A percentile compares a stretch with the other conserved stretches of the same genome.
Evolutionary conservation across 2,888 invertebrate genomes (phyloP).

Genomic region (Sarcophaga carnaria): DNA sequence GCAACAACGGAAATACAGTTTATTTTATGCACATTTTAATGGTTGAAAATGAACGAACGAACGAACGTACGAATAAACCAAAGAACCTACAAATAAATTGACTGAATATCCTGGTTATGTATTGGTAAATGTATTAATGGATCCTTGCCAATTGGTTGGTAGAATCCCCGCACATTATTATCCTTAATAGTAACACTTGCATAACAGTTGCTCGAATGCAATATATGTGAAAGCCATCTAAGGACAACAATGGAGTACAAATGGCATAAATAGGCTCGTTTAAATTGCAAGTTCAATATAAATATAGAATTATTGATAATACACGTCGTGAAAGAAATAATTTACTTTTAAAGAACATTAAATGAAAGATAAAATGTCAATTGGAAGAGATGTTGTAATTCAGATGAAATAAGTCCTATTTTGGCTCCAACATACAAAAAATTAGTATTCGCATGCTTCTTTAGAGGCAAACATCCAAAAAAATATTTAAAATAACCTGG

Average conservation of each 20-base stretch:
- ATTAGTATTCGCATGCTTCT: too few relatives aligned
- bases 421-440: too few relatives aligned
- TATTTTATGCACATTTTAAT: conserved; percentile 22
- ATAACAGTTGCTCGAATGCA: background rate
- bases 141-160: conserved; percentile 65
- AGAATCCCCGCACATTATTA: background rate
- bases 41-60: background rate
- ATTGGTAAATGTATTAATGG: conserved; percentile 57
- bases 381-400: too few relatives aligned
- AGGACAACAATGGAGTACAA: too few relatives aligned
- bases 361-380: too few relatives aligned
- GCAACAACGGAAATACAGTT: conserved; percentile 64
- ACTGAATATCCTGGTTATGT: conserved; percentile 1
- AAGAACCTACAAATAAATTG: conserved; percentile 9
- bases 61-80: background rate
- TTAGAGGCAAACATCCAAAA: too few relatives aligned
- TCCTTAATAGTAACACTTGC: conserved; percentile 43
- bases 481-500: too few relatives aligned
- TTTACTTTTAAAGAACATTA: too few relatives aligned
- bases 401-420: too few relatives aligned
- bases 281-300: too few relatives aligned
- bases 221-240: conserved; percentile 18
- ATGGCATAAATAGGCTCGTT: background rate
- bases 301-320: too few relatives aligned
- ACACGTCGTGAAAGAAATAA: too few relatives aligned